Evolutionary conservation across 2,797 vertebrate species (phyloP).

Genomic region (Pachyuromys duprasi): DNA sequence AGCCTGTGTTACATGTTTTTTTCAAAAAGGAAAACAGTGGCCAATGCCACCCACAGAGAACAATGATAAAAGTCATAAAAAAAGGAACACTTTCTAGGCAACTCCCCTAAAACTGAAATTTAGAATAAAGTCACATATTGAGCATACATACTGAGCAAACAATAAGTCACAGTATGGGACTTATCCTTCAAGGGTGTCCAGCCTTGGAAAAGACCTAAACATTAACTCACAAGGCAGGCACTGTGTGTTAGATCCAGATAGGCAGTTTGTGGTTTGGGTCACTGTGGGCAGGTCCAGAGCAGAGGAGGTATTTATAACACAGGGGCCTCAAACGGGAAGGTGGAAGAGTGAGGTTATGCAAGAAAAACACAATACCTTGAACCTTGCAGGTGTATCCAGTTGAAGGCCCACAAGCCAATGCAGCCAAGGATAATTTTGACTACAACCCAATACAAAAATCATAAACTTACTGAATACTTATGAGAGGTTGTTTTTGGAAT

Average conservation of each 20-base stretch:
- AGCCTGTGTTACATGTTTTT: background rate
- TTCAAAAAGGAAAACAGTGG: background rate
- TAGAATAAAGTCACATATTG: background rate
- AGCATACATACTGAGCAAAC: background rate
- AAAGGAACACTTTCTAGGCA: background rate
- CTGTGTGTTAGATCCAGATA: slow-evolving; percentile 51
- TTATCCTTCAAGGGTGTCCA: background rate
- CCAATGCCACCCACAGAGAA: background rate
- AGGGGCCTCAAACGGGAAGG: background rate
- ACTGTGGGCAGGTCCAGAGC: background rate
- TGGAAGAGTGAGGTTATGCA: background rate
- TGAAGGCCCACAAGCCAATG: background rate
- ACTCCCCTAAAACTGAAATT: background rate
- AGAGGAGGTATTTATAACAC: background rate
- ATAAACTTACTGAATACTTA: background rate
- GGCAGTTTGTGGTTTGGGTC: background rate
- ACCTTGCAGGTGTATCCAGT: background rate
- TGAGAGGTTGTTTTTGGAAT: background rate
- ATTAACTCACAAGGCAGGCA: slow-evolving; percentile 33
- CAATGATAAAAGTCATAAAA: background rate
- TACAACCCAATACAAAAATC: background rate
- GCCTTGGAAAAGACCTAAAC: background rate
- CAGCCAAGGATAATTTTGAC: background rate
- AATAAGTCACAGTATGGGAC: background rate
- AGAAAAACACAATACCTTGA: slow-evolving; percentile 38